A percentile compares a stretch with the other conserved stretches of the same genome.
Evolutionary conservation across 1,140 invertebrate species (phyloP).

Genomic region (Calycopis cecrops): DNA sequence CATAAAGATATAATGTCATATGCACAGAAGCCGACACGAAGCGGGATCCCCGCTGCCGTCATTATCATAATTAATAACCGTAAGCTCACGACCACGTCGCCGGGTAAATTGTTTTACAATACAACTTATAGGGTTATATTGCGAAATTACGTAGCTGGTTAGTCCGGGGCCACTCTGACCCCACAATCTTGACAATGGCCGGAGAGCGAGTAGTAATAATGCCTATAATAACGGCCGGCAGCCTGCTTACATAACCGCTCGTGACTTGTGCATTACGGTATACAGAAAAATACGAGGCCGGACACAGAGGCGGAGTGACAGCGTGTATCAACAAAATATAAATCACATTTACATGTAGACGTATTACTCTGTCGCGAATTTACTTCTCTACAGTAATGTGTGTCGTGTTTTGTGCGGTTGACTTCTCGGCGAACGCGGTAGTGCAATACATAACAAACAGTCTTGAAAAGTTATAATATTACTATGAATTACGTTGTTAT

Average conservation of each 20-base stretch:
- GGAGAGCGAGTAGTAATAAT: slow-evolving; percentile 60
- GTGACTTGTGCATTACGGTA: slow-evolving; percentile 71
- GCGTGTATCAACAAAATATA: neutral
- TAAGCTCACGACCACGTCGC: slow-evolving; percentile 57
- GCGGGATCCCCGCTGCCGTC: slow-evolving; percentile 47
- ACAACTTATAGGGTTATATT: slow-evolving; percentile 65
- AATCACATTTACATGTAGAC: neutral
- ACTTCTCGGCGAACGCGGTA: too few relatives aligned
- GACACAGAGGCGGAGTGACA: slow-evolving; percentile 35
- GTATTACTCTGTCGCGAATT: too few relatives aligned
- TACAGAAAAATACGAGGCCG: slow-evolving; percentile 60
- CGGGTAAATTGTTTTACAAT: slow-evolving; percentile 68
- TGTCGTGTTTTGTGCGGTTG: too few relatives aligned
- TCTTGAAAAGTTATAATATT: too few relatives aligned
- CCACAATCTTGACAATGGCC: slow-evolving; percentile 72
- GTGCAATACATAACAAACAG: too few relatives aligned
- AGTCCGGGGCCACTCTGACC: slow-evolving; percentile 55
- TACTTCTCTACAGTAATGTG: too few relatives aligned
- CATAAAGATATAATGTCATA: slow-evolving; percentile 16
- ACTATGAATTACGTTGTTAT: too few relatives aligned
- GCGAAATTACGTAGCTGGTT: slow-evolving; percentile 67
- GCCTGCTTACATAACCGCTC: slow-evolving; percentile 69
- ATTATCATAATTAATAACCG: slow-evolving; percentile 69
- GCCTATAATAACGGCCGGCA: slow-evolving; percentile 65
- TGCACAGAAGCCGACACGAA: slow-evolving; percentile 34